phyloP scores from a whole-genome alignment of 2,888 invertebrate genomes.

The Macrophya alboannulata region DNA sequence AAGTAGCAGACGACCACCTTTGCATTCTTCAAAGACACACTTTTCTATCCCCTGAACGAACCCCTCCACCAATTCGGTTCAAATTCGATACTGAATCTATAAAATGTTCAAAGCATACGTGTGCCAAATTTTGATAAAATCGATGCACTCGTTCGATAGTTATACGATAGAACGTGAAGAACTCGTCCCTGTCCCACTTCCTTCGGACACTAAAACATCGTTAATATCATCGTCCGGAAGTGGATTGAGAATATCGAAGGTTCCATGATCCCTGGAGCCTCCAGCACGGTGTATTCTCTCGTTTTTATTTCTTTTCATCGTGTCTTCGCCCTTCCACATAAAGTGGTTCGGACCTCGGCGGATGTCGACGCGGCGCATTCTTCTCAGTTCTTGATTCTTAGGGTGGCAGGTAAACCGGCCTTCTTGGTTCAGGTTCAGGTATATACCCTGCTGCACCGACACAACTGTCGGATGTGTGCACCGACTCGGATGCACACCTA shows the following conservation, averaged over 20 bases:
- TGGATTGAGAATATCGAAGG: constrained; percentile 15
- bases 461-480: background rate
- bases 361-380: constrained; percentile 49
- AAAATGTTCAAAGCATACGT: background rate
- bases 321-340: constrained; percentile 17
- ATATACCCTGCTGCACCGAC: constrained; percentile 8
- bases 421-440: constrained; percentile 1
- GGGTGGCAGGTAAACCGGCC: constrained; percentile 40
- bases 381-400: constrained; percentile 31
- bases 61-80: background rate
- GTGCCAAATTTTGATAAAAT: background rate
- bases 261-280: background rate
- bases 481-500: background rate
- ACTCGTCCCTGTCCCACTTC: background rate
- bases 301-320: background rate
- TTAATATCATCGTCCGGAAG: constrained; percentile 11
- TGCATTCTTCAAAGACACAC: too few relatives aligned
- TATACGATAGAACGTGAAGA: background rate
- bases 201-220: background rate
- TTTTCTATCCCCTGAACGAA: background rate
- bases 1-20: background rate
- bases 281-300: background rate
- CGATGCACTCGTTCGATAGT: background rate
- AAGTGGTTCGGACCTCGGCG: constrained; percentile 30
- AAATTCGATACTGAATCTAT: background rate